Conservation (phyloP, 2,888 invertebrate genomes). For the Drosophila niveifrons region DNA sequence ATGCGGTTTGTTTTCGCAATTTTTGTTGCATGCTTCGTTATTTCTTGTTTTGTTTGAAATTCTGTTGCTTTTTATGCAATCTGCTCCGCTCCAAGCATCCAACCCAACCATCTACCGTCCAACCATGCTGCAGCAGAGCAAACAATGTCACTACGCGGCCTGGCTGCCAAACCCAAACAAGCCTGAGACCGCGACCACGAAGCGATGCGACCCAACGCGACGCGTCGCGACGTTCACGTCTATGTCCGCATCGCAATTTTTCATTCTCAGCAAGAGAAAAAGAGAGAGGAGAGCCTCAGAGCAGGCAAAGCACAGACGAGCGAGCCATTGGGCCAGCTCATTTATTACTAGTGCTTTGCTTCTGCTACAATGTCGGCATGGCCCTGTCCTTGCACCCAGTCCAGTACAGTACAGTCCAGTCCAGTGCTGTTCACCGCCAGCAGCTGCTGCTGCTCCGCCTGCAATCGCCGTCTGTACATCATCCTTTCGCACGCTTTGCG, state of each 20-base stretch:
- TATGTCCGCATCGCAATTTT: constrained; percentile 67
- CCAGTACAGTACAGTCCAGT: constrained; percentile 2
- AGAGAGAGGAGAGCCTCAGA: constrained; percentile 37
- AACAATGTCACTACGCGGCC: constrained; percentile 77
- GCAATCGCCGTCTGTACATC: constrained; percentile 74
- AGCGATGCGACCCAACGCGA: constrained; percentile 21
- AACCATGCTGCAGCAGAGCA: constrained; percentile 44
- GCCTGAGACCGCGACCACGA: constrained; percentile 59
- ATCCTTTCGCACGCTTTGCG: constrained; percentile 64
- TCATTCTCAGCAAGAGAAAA: constrained; percentile 57
- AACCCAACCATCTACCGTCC: constrained; percentile 2
- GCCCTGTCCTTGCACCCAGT: constrained; percentile 27
- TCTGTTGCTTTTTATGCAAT: constrained; percentile 58
- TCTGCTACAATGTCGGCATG: constrained; percentile 42
- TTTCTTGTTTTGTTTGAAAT: constrained; percentile 72
- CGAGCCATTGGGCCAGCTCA: constrained; percentile 54
- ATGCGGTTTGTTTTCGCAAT: constrained; percentile 75
- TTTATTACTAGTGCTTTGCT: constrained; percentile 72
- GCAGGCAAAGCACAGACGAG: constrained; percentile 25
- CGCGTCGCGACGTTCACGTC: constrained; percentile 31
- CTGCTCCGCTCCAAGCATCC: constrained; percentile 40
- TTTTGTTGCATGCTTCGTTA: constrained; percentile 69
- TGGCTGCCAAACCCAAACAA: constrained; percentile 73
- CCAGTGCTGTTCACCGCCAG: background rate
- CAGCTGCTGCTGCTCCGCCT: constrained; percentile 22